A percentile compares a stretch with the other conserved stretches of the same genome.
These are phyloP conservation scores for Thaumatotibia leucotreta DNA, from an alignment of 1,140 invertebrate genomes.

Conservation along the genomic window DNA sequence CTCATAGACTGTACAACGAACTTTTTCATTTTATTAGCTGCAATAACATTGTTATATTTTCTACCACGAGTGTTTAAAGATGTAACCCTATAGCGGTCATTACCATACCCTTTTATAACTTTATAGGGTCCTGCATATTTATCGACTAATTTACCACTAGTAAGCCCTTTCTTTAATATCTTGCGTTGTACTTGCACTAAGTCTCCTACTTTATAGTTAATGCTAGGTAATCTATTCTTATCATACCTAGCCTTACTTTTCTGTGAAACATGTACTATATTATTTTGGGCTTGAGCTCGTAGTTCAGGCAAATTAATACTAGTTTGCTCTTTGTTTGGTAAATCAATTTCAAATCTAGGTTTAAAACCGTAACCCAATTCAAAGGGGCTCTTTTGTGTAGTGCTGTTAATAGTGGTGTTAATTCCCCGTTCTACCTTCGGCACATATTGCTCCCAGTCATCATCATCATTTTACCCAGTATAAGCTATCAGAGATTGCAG, in stretches of 20 bases:
- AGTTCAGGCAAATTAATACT: neutral
- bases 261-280: neutral
- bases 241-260: slow-evolving; percentile 5
- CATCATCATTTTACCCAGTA: neutral
- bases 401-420: neutral
- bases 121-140: slow-evolving; percentile 14
- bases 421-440: slow-evolving; percentile 3
- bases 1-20: slow-evolving; percentile 5
- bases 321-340: neutral
- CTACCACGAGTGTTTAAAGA: neutral
- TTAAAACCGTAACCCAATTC: slow-evolving; percentile 3
- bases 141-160: slow-evolving; percentile 7
- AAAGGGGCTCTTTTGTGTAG: slow-evolving; percentile 3
- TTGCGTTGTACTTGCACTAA: slow-evolving; percentile 1
- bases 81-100: slow-evolving; percentile 3
- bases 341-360: slow-evolving; percentile 11
- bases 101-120: slow-evolving; percentile 6
- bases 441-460: slow-evolving; percentile 7
- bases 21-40: slow-evolving; percentile 7
- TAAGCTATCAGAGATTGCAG: neutral
- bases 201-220: slow-evolving; percentile 1
- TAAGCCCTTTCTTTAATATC: slow-evolving; percentile 8
- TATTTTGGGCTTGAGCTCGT: neutral
- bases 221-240: neutral
- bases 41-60: slow-evolving; percentile 11